Base-by-base conservation (phyloP, 2,113 vertebrate genomes). In the Ondatra zibethicus region DNA sequence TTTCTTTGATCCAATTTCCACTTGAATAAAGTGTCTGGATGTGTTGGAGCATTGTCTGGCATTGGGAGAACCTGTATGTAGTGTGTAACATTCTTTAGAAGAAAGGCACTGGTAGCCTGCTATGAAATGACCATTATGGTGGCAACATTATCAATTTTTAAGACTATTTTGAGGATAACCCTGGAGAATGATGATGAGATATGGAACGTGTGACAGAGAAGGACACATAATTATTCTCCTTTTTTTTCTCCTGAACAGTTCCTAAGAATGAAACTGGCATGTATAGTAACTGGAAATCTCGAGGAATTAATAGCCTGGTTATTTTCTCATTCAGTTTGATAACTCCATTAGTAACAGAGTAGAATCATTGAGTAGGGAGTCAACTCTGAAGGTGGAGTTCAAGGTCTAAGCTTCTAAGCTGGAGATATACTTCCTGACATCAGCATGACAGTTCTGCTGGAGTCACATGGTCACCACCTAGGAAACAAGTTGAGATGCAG, bases 111-210 rank as follows among this genome's bases (percentile, higher is more conserved):
- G 3, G 23, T 89, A 21, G 9, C 12, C 70, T 45, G 70, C 5
- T 3, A n/a, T 50, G 45, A 82, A 50, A 36, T 19, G 1, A 1
- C 5, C 3, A 7, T 27, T 3, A 9, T 29, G 1, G 3, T n/a
- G 25, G 39, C 52, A 88, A 45, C 61, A 9, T 61, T 73, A 33
- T 80, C 61, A 39, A 21, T 50, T 65, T 87, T 90, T 19, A 89
- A 63, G 21, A 8, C 33, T 8, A 47, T 68, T 88, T 91, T 80
- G 65, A 75, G 1, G 16, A 3, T 65, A n/a, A 50, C 63, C 14
- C 2, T 33, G 39, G 1, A 42, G 29, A 68, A 73, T 1, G 16
- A 42, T 0, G 4, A 88, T 36, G 88, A 47, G 13, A 39, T 80
- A 61, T 13, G 10, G 16, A 70, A 10, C 29, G 4, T 70, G 50